A percentile compares a stretch with the other conserved stretches of the same genome.
phyloP scores from a whole-genome alignment of 2,888 invertebrate genomes.

The Netelia inedita region DNA sequence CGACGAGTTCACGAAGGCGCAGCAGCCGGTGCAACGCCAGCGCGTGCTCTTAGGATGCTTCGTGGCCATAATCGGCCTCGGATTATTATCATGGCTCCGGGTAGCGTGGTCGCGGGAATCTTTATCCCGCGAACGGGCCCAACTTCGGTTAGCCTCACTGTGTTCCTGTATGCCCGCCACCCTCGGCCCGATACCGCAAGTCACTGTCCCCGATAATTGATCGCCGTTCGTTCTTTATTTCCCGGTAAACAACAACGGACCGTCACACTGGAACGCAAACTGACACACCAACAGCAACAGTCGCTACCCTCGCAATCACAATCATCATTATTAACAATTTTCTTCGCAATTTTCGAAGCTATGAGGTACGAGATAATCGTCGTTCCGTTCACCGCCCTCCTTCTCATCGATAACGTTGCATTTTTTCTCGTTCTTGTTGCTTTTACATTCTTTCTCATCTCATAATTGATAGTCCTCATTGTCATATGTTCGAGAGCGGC shows the following conservation, averaged over 20 bases:
- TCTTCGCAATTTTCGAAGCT: background rate
- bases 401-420: background rate
- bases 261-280: constrained; percentile 41
- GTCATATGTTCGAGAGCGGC: constrained; percentile 84
- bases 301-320: constrained; percentile 8
- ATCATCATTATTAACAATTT: background rate
- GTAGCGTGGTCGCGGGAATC: constrained; percentile 77
- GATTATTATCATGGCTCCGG: constrained; percentile 86
- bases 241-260: constrained; percentile 47
- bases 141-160: constrained; percentile 36
- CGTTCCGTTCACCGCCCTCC: background rate
- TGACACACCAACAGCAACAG: constrained; percentile 34
- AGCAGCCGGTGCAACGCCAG: constrained; percentile 73
- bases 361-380: background rate
- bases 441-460: constrained; percentile 14
- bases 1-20: constrained; percentile 69
- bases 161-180: constrained; percentile 66
- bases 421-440: constrained; percentile 17
- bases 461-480: constrained; percentile 69
- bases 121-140: constrained; percentile 65
- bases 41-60: constrained; percentile 71
- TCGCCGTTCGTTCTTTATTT: constrained; percentile 28
- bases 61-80: constrained; percentile 86
- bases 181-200: constrained; percentile 63
- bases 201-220: constrained; percentile 68